Percentiles rank a stretch among this genome's conserved stretches.
These are phyloP conservation scores for Streptopelia turtur DNA, from an alignment of 2,797 vertebrate species.

Conservation along the genomic window DNA sequence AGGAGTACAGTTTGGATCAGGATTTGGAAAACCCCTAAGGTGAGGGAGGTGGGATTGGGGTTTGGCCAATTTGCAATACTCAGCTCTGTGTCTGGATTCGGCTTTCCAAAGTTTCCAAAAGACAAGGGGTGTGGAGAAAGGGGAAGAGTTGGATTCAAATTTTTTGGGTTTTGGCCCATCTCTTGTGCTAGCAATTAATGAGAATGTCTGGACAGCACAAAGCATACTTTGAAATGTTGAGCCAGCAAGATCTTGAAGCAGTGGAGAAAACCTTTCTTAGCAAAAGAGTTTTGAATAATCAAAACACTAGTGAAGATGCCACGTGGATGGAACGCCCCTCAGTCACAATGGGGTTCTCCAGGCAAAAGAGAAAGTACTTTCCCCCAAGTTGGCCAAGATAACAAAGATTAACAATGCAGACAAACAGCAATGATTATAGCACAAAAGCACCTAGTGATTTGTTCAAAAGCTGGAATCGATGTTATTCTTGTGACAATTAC, in stretches of 20 bases:
- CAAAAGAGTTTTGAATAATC: background rate
- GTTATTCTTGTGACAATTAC: background rate
- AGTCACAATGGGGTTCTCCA: background rate
- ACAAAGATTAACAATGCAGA: background rate
- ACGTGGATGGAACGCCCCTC: background rate
- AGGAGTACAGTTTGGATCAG: background rate
- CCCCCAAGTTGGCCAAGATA: background rate
- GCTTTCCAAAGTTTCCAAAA: conserved; percentile 39
- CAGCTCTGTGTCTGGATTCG: background rate
- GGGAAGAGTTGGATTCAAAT: background rate
- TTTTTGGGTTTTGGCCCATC: conserved; percentile 14
- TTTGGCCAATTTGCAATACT: background rate
- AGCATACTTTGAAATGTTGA: background rate
- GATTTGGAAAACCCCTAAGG: conserved; percentile 16
- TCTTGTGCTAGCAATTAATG: conserved; percentile 21
- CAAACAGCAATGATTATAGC: background rate
- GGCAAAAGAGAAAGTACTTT: background rate
- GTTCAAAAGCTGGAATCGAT: background rate
- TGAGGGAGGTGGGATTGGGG: background rate
- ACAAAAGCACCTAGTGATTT: background rate
- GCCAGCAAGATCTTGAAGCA: background rate
- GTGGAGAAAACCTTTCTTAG: background rate
- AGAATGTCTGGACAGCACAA: conserved; percentile 13
- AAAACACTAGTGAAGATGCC: background rate
- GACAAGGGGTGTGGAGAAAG: background rate